These are phyloP conservation scores for Cyclura pinguis DNA, from an alignment of 2,797 vertebrate species.

Conservation along the genomic window DNA sequence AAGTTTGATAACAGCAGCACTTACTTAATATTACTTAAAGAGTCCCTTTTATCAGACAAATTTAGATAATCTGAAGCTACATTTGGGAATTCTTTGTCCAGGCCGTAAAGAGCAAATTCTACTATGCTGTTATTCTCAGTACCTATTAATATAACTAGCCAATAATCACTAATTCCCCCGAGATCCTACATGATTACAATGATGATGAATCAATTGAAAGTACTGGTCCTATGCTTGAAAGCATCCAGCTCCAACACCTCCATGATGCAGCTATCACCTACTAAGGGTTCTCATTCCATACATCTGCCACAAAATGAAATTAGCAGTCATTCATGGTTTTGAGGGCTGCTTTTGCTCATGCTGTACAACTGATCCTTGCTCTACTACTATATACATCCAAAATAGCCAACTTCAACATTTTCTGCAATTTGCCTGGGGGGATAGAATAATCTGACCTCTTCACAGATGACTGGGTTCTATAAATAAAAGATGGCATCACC, in stretches of 20 bases:
- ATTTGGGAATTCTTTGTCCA: no score
- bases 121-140: fast-evolving
- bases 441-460: background rate
- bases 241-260: background rate
- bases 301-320: background rate
- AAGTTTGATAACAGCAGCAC: no score
- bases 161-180: background rate
- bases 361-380: background rate
- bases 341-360: background rate
- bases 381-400: background rate
- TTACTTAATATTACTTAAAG: no score
- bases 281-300: background rate
- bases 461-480: constrained; percentile 6
- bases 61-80: no score
- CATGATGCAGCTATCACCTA: background rate
- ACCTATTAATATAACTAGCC: no score
- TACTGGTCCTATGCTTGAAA: constrained; percentile 8
- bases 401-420: background rate
- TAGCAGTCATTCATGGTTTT: background rate
- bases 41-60: no score
- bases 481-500: constrained; percentile 1
- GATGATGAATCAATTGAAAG: background rate
- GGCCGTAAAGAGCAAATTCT: background rate
- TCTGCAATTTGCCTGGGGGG: background rate
- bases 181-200: fast-evolving